These are phyloP conservation scores for Axinella damicornis DNA, from an alignment of 37 sponge, comb jelly and placozoan species.

Conservation along the genomic window DNA sequence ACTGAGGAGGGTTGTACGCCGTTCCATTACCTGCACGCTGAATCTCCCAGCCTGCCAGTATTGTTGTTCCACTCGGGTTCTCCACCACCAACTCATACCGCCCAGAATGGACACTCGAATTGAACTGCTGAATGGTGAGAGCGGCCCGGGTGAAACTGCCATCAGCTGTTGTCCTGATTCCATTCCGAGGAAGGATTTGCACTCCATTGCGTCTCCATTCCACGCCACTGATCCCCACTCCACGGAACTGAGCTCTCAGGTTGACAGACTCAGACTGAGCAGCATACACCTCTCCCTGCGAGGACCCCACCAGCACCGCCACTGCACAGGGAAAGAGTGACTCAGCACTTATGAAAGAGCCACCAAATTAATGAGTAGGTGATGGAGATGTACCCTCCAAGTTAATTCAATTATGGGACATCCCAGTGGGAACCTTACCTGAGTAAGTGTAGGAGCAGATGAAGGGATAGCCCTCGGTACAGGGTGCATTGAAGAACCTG, in stretches of 20 bases:
- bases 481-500: neutral
- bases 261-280: neutral
- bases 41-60: slow-evolving; percentile 14
- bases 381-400: too few species aligned
- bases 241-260: slow-evolving; percentile 9
- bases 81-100: slow-evolving; percentile 13
- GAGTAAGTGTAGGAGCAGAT: neutral
- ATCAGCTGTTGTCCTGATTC: neutral
- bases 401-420: too few species aligned
- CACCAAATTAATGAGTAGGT: too few species aligned
- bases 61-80: neutral
- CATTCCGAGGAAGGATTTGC: neutral
- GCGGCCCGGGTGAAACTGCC: neutral
- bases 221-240: neutral
- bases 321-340: neutral
- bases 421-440: neutral
- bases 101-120: neutral
- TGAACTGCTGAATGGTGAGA: neutral
- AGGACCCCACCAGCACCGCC: neutral
- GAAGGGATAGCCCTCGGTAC: neutral
- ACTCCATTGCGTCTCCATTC: slow-evolving; percentile 9
- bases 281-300: neutral
- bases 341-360: too few species aligned
- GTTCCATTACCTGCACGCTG: slow-evolving; percentile 5
- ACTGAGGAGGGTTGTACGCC: too few species aligned